Evolutionary conservation across 2,888 invertebrate genomes (phyloP), one percentile per base, ranked within the genome.

Genomic region (Dromius quadrimaculatus): DNA sequence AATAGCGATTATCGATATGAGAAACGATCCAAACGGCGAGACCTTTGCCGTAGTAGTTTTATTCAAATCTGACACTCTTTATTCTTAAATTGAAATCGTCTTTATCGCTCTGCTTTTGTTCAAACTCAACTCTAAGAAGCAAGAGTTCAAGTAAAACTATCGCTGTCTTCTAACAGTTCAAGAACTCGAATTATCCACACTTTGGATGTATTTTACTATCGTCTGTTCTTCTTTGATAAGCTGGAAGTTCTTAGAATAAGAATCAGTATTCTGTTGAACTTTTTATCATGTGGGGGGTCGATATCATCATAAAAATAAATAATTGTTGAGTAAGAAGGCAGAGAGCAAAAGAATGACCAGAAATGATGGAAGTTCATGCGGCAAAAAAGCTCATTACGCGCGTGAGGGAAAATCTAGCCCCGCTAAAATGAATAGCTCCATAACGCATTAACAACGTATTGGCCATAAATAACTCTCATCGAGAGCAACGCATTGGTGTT

Each of bases 41-140:
- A 22, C 22, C 38, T 62, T 13, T 41, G 23, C 41, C 43, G 23
- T 28, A 23, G 32, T 15, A 22, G 75, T 75, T 75, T 74, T 76
- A 77, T 77, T 76, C 75, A 76, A 75, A 77, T 76, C 76, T 73
- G 72, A 74, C 77, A 77, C 75, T 76, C 75, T 73, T 75, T 75
- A 75, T 75, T 75, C 73, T 73, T 73, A 76, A 77, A 77, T 77
- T 77, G 77, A 77, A 77, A 76, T 74, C 74, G 71, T 57, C 68
- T 74, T 75, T 76, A 75, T 75, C 75, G 75, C 61, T 68, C 41
- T 41, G 9, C 13, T 6, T 15, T 13, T 6, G 13, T 15, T 11
- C 41, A 15, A 15, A 15, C 36, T 36, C n/a, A n/a, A n/a, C n/a
- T 1, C 9, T 1, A 15, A 41, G 41, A 41, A 41, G 15, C 6